Evolutionary conservation across 2,113 vertebrate species (phyloP), one percentile per base, ranked within the genome.

Genomic region (Pachyramphus minor): DNA sequence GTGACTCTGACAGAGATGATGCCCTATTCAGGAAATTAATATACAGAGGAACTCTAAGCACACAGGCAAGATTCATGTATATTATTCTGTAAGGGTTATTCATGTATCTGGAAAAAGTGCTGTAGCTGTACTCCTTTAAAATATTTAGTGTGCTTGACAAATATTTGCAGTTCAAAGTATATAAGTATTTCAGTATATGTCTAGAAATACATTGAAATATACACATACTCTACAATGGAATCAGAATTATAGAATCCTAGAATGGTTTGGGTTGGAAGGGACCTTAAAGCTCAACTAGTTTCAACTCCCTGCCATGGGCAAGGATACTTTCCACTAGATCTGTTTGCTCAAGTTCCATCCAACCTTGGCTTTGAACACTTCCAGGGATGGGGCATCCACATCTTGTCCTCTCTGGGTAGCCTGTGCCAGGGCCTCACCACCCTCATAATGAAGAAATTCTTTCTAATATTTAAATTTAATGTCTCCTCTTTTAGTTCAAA

Each of bases 1-100:
- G 94, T 93, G 91, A 75, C 89, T 90, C 87, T 56, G 52, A 90
- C 88, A 93, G 93, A 88, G 92, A 91, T 90, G 90, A 94, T 96
- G 81, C 49, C 68, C 72, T 90, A 56, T 58, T 78, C 91, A 94
- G 91, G 93, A 96, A 95, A 93, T 95, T 87, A 93, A 96, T 91
- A 60, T 90, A 84, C 66, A 82, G 84, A 37, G 95, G 69, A 93
- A 94, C 33, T 79, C 64, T 80, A 58, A 90, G 80, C 64, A 91
- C 53, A 85, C 33, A 91, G 87, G 41, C 79, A 84, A 87, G 84
- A 86, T 89, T 89, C 85, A 81, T 75, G 35, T 78, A 59, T 60
- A 81, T 93, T 89, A 89, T 94, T 80, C 68, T 91, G 58, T 84
- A 68, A 71, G 79, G 30, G 27, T n/a, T 85, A 71, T 83, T 83